Evolutionary conservation across 2,113 vertebrate genomes (phyloP), one percentile per base, ranked within the genome.

Genomic region (Esox niger): DNA sequence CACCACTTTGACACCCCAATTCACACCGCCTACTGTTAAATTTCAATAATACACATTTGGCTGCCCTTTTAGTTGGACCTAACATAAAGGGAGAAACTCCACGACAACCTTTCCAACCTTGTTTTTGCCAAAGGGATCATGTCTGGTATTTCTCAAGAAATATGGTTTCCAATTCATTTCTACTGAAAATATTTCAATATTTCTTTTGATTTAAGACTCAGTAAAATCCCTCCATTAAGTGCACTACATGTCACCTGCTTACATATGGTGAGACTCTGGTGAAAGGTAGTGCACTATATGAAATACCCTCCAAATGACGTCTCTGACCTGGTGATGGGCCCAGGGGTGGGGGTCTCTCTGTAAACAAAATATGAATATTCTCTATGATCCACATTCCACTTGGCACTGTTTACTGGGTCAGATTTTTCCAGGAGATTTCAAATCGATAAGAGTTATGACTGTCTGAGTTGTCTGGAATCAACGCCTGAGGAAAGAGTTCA

Each of bases 391-490:
- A 77, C 64, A 57, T 69, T 32, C 46, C 32, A 6, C 31, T 62
- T 71, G 70, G 66, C 77, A 26, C 52, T 68, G 15, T 66, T 55
- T 68, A 35, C 63, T 52, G 59, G 1, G 32, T 58, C 69, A 20
- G 33, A 69, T 33, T 35, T 32, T 29, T 66, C 21, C 61, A 52
- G 66, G 13, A 11, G 46, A 73, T 67, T 79, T 69, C 58, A 57
- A 47, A 32, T 66, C 70, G 68, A 83, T 59, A 64, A 68, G 58
- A 21, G 33, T 76, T 76, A 79, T 74, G 58, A 35, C 59, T 15
- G 66, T 35, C 10, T 25, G 55, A 25, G 43, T n/a, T 46, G 66
- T 59, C 30, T 57, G 25, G 9, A 54, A 20, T 26, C 25, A 30
- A 25, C 33, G 54, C 56, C 20, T 59, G 49, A 30, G 17, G 30